Percentiles rank a stretch among this genome's conserved stretches.
phyloP scores from a whole-genome alignment of 2,797 vertebrate species.

The Xyrichtys novacula region DNA sequence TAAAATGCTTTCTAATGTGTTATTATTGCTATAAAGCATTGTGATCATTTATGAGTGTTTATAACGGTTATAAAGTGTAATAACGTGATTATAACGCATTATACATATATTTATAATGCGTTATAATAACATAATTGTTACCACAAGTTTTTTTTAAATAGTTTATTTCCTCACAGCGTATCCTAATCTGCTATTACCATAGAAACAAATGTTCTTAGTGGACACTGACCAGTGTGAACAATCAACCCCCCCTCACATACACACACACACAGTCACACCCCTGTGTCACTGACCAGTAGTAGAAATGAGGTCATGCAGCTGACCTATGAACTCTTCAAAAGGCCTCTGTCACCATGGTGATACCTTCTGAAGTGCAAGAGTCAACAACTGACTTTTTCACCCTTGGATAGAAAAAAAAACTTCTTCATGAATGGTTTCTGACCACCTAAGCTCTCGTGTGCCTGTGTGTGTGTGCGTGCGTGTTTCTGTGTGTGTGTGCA shows the following conservation, averaged over 20 bases:
- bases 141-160: too few species aligned
- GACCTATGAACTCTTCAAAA: conserved; percentile 64
- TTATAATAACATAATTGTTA: too few species aligned
- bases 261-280: conserved; percentile 31
- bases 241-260: not conserved
- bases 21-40: too few species aligned
- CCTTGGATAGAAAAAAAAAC: conserved; percentile 28
- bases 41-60: too few species aligned
- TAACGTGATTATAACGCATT: too few species aligned
- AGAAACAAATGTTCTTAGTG: too few species aligned
- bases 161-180: too few species aligned
- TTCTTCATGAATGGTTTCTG: conserved; percentile 17
- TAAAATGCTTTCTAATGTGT: too few species aligned
- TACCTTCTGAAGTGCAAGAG: conserved; percentile 53
- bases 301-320: conserved; percentile 63
- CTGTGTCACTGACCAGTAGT: conserved; percentile 43
- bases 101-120: too few species aligned
- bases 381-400: conserved; percentile 58
- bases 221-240: too few species aligned
- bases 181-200: too few species aligned
- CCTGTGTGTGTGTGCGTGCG: conserved; percentile 17
- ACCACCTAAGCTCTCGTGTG: not conserved
- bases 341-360: conserved; percentile 49
- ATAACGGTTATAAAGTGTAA: too few species aligned
- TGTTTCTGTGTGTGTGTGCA: conserved; percentile 1